Conservation (phyloP, 1,140 invertebrate species). For the Drosophila mojavensis region DNA sequence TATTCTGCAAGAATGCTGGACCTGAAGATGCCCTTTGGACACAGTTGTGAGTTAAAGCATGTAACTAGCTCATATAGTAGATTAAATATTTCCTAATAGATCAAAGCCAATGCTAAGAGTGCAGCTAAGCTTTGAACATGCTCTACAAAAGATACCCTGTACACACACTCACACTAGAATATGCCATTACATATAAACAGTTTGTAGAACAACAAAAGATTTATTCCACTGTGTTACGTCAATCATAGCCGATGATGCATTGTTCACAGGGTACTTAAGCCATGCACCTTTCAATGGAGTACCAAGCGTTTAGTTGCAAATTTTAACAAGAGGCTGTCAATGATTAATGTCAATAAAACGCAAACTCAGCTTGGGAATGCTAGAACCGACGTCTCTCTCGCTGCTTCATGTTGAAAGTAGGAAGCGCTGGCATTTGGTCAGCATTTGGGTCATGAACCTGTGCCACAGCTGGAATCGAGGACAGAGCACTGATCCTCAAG, state of each 20-base stretch:
- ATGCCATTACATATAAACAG: too few relatives aligned
- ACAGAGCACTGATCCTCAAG: constrained; percentile 60
- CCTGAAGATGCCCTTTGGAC: neutral
- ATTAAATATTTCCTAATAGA: too few relatives aligned
- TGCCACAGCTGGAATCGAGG: constrained; percentile 50
- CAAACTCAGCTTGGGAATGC: constrained; percentile 43
- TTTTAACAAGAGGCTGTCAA: constrained; percentile 72
- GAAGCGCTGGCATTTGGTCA: constrained; percentile 6
- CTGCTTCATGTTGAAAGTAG: constrained; percentile 44
- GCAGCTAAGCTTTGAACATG: neutral
- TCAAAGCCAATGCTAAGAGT: too few relatives aligned
- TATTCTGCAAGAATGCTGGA: neutral
- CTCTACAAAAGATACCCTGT: neutral
- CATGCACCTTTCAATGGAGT: constrained; percentile 16
- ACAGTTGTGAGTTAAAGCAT: too few relatives aligned
- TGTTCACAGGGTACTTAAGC: neutral
- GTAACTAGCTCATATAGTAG: neutral
- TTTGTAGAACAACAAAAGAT: too few relatives aligned
- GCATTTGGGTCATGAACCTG: constrained; percentile 74
- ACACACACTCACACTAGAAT: neutral
- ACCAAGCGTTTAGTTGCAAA: constrained; percentile 65
- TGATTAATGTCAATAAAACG: constrained; percentile 79
- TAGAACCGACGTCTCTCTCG: constrained; percentile 18
- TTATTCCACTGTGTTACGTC: too few relatives aligned
- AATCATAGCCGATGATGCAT: neutral